A percentile compares a stretch with the other conserved stretches of the same genome.
Evolutionary conservation across 2,113 vertebrate species (phyloP).

Genomic region (Misgurnus mizolepis): DNA sequence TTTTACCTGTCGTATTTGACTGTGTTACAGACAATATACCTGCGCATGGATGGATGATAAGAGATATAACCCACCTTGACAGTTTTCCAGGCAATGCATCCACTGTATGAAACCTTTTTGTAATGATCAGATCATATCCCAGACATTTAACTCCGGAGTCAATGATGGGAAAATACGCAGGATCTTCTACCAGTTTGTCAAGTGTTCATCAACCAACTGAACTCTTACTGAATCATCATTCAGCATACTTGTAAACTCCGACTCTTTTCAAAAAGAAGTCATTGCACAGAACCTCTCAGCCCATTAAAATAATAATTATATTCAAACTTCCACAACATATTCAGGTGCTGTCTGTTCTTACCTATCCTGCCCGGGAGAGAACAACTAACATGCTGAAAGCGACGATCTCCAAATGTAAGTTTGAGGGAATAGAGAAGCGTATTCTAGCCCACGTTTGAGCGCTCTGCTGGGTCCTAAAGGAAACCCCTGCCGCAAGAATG

Average conservation of each 20-base stretch:
- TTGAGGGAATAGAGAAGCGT: conserved; percentile 73
- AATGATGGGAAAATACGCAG: neutral
- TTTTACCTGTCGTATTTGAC: neutral
- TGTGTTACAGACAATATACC: too few relatives aligned
- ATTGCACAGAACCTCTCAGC: neutral
- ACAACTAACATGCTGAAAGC: conserved; percentile 63
- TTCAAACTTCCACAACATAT: neutral
- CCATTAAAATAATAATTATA: neutral
- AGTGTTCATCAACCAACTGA: conserved; percentile 12
- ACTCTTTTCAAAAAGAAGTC: conserved; percentile 14
- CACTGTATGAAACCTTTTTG: conserved; percentile 2
- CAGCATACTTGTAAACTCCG: conserved; percentile 5
- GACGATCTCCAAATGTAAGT: conserved; percentile 73
- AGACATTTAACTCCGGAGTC: conserved; percentile 5
- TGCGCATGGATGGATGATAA: too few relatives aligned
- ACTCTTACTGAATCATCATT: neutral
- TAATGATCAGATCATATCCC: conserved; percentile 17
- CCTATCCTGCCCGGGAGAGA: conserved; percentile 53
- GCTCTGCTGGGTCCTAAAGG: conserved; percentile 89
- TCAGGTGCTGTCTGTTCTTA: neutral
- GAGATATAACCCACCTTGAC: conserved; percentile 25
- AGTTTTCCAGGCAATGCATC: conserved; percentile 18
- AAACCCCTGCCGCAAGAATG: conserved; percentile 20
- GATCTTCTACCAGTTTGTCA: conserved; percentile 19
- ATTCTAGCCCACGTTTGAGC: conserved; percentile 71